Evolutionary conservation across 2,888 invertebrate genomes (phyloP), one percentile per base, ranked within the genome.

Genomic region (Adelognathus sp.): DNA sequence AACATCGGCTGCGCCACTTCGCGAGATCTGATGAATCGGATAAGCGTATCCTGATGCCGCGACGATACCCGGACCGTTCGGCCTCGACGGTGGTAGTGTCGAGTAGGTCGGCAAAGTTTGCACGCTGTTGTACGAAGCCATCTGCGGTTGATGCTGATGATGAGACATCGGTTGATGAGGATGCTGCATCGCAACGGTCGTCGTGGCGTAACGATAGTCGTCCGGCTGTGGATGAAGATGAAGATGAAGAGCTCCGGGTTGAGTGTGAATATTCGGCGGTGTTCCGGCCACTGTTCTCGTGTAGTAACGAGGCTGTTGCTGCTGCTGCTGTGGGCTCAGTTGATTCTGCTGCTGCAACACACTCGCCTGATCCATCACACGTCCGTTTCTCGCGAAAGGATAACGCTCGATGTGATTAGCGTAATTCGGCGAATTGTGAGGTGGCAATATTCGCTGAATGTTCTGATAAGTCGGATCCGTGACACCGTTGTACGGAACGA

Each of bases 381-480:
- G 77, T 1, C 78, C 82, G 54, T 85, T 87, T 46, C 90, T 83
- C 0, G 89, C 88, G 73, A 90, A 91, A 0, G 91, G 91, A 80
- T 91, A 91, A 2, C 90, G 85, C 72, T 91, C 91, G 56, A 91
- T 84, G 63, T 90, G 91, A 64, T 86, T 86, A 0, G 90, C 88
- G 69, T 91, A 91, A 69, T 87, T 91, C 0, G 87, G 84, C 4
- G 87, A 84, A 0, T 89, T 84, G 41, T 88, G 88, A 2, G 88
- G 86, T 1, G 88, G 87, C n/a, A 90, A 60, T 56, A 89, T 88
- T 58, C 89, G 86, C 66, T 91, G 90, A n/a, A 91, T 86, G 27
- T 90, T 91, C 71, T 91, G 91, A 80, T 91, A 91, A 14, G 91
- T 90, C 1, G 91, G 91, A 69, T 91, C 91, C 3, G 90, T 83